Evolutionary conservation across 2,888 invertebrate species (phyloP).

Genomic region (Lasiommata megera): DNA sequence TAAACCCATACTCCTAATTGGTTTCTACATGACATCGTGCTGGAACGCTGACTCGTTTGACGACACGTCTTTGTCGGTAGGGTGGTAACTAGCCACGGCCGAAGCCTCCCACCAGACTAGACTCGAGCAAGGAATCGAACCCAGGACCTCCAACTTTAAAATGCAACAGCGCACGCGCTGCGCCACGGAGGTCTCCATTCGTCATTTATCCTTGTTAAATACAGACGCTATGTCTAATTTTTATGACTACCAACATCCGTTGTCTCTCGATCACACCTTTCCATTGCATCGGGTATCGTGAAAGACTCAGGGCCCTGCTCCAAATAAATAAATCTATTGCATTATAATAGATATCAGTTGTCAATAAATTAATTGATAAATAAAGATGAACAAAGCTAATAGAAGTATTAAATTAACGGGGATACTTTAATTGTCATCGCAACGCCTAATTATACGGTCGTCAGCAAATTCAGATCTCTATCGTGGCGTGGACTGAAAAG

Average conservation of each 20-base stretch:
- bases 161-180: no score
- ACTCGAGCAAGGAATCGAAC: no score
- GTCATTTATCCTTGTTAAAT: no score
- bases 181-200: no score
- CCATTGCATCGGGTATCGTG: neutral
- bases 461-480: constrained; percentile 53
- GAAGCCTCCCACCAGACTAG: no score
- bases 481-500: constrained; percentile 62
- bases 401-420: constrained; percentile 5
- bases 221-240: no score
- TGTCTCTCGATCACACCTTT: neutral
- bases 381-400: constrained; percentile 13
- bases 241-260: neutral
- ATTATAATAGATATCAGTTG: neutral
- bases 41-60: no score
- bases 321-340: neutral
- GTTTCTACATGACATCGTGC: no score
- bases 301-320: neutral
- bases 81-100: no score
- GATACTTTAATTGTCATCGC: constrained; percentile 22
- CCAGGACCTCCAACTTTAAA: no score
- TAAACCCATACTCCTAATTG: no score
- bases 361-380: neutral
- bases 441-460: constrained; percentile 40
- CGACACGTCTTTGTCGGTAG: no score